Percentiles rank a stretch among this genome's conserved stretches.
Conservation (phyloP, 2,113 vertebrate species). For the Setophaga coronata region DNA sequence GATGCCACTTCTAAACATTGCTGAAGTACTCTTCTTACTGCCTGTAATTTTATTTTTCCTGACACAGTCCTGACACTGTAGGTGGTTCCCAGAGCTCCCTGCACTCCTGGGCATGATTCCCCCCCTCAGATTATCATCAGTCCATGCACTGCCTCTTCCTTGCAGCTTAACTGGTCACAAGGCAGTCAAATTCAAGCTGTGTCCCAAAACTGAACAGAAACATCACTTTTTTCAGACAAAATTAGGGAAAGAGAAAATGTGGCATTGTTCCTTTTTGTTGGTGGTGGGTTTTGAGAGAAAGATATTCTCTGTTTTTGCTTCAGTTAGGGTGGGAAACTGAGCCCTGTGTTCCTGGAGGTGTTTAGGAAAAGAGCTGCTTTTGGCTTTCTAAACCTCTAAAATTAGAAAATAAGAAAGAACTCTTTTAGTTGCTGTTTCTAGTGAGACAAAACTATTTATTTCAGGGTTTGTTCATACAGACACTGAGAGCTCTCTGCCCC, state of each 20-base stretch:
- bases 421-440: background rate
- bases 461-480: background rate
- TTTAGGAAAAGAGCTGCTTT: background rate
- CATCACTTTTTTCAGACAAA: background rate
- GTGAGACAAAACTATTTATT: background rate
- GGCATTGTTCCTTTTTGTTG: background rate
- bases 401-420: background rate
- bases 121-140: background rate
- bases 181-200: background rate
- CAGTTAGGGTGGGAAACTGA: background rate
- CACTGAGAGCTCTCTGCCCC: background rate
- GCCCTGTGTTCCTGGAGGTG: rapidly evolving
- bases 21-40: background rate
- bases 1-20: background rate
- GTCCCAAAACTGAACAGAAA: background rate
- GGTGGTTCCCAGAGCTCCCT: background rate
- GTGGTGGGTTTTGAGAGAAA: background rate
- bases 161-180: background rate
- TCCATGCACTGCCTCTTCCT: background rate
- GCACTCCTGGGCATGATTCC: background rate
- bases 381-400: background rate
- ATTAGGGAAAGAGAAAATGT: background rate
- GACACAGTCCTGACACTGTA: background rate
- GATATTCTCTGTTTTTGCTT: background rate
- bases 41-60: background rate